A percentile compares a stretch with the other conserved stretches of the same genome.
Evolutionary conservation across 1,140 invertebrate species (phyloP).

Genomic region (Zelostemma sp.): DNA sequence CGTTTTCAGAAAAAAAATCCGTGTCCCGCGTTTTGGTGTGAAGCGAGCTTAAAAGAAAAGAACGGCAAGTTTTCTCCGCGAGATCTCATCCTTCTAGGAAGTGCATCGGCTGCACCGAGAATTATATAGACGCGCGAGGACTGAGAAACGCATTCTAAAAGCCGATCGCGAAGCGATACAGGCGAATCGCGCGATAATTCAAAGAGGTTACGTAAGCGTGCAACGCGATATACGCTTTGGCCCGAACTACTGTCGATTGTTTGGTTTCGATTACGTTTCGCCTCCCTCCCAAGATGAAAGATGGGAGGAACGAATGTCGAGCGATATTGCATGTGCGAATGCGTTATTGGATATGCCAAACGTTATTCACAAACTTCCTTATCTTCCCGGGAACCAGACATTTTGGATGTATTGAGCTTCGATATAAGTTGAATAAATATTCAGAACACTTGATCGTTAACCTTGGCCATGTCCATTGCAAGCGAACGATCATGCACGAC

Average conservation of each 20-base stretch:
- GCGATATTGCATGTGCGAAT: conserved; percentile 43
- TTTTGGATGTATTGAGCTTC: conserved; percentile 30
- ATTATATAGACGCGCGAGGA: conserved; percentile 16
- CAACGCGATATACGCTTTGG: conserved; percentile 34
- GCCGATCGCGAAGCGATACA: conserved; percentile 49
- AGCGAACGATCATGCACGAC: no score
- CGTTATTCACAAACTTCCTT: conserved; percentile 36
- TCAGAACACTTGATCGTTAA: no score
- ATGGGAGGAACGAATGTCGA: conserved; percentile 33
- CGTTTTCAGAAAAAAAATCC: no score
- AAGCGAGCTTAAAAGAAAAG: conserved; percentile 29
- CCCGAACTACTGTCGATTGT: conserved; percentile 34
- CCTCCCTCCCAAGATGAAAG: conserved; percentile 30
- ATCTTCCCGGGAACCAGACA: conserved; percentile 12
- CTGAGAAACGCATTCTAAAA: conserved; percentile 44
- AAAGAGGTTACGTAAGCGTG: conserved; percentile 36
- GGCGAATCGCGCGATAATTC: conserved; percentile 47
- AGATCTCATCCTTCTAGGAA: conserved; percentile 63
- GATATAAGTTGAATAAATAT: conserved; percentile 34
- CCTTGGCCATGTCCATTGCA: no score
- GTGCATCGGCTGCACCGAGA: conserved; percentile 49
- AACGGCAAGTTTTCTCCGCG: conserved; percentile 48
- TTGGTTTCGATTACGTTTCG: conserved; percentile 32
- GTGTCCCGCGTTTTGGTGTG: conserved; percentile 23
- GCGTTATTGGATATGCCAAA: conserved; percentile 37